Percentiles rank a stretch among this genome's conserved stretches.
Evolutionary conservation across 2,888 invertebrate species (phyloP).

Genomic region (Andrena marginata): DNA sequence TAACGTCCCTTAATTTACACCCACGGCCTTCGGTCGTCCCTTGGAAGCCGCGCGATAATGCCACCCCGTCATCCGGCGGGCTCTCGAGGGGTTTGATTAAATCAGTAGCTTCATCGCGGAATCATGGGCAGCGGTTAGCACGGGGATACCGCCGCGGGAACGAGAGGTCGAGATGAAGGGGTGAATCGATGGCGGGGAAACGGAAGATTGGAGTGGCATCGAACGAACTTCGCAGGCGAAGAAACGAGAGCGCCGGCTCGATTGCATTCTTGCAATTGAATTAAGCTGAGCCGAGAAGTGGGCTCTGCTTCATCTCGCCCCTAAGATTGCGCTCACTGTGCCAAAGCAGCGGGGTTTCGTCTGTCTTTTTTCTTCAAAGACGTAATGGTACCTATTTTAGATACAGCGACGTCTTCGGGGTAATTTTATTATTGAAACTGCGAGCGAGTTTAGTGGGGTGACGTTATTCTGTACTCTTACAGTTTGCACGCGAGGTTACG

Average conservation of each 20-base stretch:
- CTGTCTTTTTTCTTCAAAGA: too few relatives aligned
- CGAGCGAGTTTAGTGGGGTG: too few relatives aligned
- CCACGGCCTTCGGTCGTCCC: not conserved
- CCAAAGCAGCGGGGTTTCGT: not conserved
- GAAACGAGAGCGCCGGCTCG: conserved; percentile 9
- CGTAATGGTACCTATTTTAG: too few relatives aligned
- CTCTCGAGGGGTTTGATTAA: conserved; percentile 64
- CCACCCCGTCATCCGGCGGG: conserved; percentile 27
- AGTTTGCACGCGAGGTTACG: too few relatives aligned
- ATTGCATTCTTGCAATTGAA: conserved; percentile 27
- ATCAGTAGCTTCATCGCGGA: conserved; percentile 71
- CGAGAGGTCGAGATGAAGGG: not conserved
- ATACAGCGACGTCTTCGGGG: too few relatives aligned
- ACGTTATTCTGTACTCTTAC: too few relatives aligned
- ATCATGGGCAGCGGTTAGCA: conserved; percentile 67
- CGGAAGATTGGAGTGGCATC: conserved; percentile 24
- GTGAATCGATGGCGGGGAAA: conserved; percentile 30
- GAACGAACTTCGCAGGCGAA: conserved; percentile 10
- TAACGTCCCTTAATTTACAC: conserved; percentile 56
- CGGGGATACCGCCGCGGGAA: conserved; percentile 8
- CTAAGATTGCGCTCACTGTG: not conserved
- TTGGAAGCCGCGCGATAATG: conserved; percentile 43
- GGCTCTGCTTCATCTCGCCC: not conserved
- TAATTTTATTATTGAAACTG: too few relatives aligned
- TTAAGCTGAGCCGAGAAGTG: conserved; percentile 3